phyloP scores from a whole-genome alignment of 2,797 vertebrate species.

The Decapterus maruadsi region DNA sequence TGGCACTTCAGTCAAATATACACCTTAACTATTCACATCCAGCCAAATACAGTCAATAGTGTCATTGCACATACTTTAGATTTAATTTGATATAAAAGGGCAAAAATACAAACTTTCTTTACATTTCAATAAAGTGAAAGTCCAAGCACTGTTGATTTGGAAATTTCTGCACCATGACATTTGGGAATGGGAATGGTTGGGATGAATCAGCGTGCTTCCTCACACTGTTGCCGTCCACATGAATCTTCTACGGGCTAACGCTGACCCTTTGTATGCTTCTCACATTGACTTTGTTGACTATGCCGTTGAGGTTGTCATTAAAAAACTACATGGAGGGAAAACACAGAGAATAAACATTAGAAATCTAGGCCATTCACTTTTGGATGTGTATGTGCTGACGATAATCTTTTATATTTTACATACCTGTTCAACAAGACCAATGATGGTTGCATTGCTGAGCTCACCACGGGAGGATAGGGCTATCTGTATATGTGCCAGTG shows the following conservation, averaged over 20 bases:
- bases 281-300: slow-evolving; percentile 11
- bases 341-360: slow-evolving; percentile 7
- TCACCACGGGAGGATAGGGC: slow-evolving; percentile 4
- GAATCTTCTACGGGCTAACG: slow-evolving; percentile 4
- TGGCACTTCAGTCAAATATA: not conserved
- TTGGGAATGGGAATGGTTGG: not conserved
- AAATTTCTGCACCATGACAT: not conserved
- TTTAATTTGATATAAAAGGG: too few species aligned
- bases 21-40: not conserved
- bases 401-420: not conserved
- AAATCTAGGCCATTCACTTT: not conserved
- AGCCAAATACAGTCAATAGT: not conserved
- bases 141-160: not conserved
- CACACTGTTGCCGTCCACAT: not conserved
- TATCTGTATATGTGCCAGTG: slow-evolving; percentile 41
- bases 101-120: too few species aligned
- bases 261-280: not conserved
- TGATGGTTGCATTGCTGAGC: slow-evolving; percentile 48
- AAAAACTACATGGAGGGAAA: slow-evolving; percentile 54
- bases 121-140: too few species aligned
- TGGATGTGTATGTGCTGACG: not conserved
- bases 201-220: not conserved
- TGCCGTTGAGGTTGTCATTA: slow-evolving; percentile 26
- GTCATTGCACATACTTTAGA: too few species aligned
- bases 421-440: slow-evolving; percentile 49